These are phyloP conservation scores for Drosophila prolongata DNA, from an alignment of 2,888 invertebrate genomes.

Conservation along the genomic window DNA sequence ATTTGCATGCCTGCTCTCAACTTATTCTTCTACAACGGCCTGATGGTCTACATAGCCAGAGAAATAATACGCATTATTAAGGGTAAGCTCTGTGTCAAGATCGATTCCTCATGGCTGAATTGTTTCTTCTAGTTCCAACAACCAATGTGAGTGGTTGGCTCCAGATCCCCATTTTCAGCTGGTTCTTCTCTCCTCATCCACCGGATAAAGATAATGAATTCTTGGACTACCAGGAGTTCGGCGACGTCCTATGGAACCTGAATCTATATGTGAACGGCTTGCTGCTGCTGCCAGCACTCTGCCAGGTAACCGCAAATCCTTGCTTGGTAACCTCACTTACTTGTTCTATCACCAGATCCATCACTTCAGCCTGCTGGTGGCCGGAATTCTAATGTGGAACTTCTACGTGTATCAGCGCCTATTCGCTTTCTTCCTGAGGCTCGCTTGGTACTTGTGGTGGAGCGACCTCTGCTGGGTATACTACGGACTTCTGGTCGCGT, in stretches of 20 bases:
- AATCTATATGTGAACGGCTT: neutral
- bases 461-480: neutral
- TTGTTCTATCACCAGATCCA: neutral
- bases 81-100: neutral
- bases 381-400: slow-evolving; percentile 38
- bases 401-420: slow-evolving; percentile 17
- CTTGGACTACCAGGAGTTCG: neutral
- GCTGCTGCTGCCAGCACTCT: neutral
- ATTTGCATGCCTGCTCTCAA: neutral
- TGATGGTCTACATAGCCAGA: neutral
- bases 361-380: neutral
- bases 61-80: neutral
- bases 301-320: slow-evolving; percentile 22
- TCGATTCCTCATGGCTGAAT: neutral
- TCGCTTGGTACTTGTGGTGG: slow-evolving; percentile 21
- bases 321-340: neutral
- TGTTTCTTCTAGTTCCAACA: neutral
- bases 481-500: neutral
- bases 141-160: neutral
- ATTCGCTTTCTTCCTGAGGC: neutral
- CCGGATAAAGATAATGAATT: no score
- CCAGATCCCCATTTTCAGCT: slow-evolving; percentile 1
- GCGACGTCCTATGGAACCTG: neutral
- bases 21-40: neutral
- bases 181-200: neutral